Conservation (phyloP, 2,888 invertebrate species). For the Reticulitermes lucifugus region DNA sequence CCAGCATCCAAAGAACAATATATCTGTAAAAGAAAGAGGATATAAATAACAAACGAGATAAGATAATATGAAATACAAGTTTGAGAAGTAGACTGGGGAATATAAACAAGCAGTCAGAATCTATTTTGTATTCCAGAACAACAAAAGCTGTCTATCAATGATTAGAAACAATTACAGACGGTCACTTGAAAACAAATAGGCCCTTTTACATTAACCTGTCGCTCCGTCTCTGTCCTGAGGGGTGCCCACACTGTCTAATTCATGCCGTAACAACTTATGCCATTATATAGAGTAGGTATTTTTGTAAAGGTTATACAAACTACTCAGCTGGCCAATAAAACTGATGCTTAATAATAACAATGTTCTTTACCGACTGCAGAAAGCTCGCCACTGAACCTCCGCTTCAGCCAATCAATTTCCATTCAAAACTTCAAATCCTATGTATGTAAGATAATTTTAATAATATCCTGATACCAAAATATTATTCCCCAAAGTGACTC, state of each 20-base stretch:
- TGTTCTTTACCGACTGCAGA: no score
- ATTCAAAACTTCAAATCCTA: no score
- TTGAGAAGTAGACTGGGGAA: slow-evolving; percentile 9
- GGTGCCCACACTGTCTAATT: neutral
- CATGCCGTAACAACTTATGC: no score
- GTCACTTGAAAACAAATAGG: slow-evolving; percentile 35
- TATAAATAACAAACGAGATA: neutral
- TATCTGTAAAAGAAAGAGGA: slow-evolving; percentile 9
- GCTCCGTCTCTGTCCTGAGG: slow-evolving; percentile 17
- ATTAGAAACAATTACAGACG: slow-evolving; percentile 39
- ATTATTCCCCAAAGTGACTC: no score
- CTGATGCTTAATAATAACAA: no score
- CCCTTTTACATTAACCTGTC: neutral
- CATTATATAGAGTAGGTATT: no score
- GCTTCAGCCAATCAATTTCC: no score
- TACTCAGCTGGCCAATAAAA: no score
- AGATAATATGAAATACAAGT: slow-evolving; percentile 3
- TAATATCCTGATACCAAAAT: no score
- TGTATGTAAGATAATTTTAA: no score
- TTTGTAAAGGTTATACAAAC: no score
- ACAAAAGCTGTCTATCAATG: slow-evolving; percentile 18
- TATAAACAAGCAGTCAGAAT: slow-evolving; percentile 34
- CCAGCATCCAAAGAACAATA: neutral
- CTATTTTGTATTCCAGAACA: slow-evolving; percentile 17
- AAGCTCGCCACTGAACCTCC: no score